Percentiles rank a stretch among this genome's conserved stretches.
Evolutionary conservation across 2,113 vertebrate genomes (phyloP).

Genomic region (Chlorodrepanis virens): DNA sequence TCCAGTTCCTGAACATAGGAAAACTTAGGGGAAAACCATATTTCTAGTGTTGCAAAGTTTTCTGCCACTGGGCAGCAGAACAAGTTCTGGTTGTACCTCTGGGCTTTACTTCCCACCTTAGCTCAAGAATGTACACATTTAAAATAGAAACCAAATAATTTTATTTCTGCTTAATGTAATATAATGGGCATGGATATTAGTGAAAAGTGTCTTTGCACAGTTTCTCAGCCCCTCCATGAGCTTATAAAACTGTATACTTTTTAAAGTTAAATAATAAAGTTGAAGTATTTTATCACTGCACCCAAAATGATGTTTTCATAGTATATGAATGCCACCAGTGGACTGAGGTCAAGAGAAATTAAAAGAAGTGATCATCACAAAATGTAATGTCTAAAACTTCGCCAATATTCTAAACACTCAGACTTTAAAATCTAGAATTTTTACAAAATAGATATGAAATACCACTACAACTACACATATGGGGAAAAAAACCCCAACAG

Average conservation of each 20-base stretch:
- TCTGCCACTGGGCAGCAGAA: not conserved
- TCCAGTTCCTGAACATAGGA: not conserved
- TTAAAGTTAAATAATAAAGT: not conserved
- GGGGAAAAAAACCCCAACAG: accelerated
- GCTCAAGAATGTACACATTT: not conserved
- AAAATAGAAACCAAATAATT: not conserved
- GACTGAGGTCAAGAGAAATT: not conserved
- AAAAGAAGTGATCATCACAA: not conserved
- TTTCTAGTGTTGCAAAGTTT: not conserved
- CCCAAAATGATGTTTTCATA: not conserved
- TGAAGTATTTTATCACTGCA: too few species aligned
- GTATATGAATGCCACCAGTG: not conserved
- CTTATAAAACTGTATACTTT: not conserved
- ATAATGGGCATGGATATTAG: too few species aligned
- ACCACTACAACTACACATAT: not conserved
- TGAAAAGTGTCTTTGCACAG: not conserved
- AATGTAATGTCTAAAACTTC: not conserved
- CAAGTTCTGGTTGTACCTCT: not conserved
- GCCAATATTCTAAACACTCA: not conserved
- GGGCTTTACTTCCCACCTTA: not conserved
- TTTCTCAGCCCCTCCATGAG: not conserved
- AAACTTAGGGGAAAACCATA: not conserved
- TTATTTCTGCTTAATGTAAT: not conserved
- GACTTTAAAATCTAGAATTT: not conserved
- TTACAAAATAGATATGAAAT: not conserved